phyloP scores from a whole-genome alignment of 2,113 vertebrate genomes.

The Ivindomyrus marchei region DNA sequence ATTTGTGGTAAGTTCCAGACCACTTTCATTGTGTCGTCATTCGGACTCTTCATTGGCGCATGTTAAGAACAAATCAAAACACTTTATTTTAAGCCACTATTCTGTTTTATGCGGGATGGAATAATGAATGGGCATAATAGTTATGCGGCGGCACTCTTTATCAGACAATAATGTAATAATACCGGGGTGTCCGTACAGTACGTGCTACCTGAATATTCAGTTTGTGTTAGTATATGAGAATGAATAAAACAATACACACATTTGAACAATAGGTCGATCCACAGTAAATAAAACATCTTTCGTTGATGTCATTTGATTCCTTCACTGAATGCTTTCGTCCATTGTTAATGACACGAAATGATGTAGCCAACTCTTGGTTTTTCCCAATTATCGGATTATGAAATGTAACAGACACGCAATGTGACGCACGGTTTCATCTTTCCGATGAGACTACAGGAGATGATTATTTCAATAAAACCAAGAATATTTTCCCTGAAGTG shows the following conservation, averaged over 20 bases:
- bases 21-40: not conserved
- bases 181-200: not conserved
- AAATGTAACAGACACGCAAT: not conserved
- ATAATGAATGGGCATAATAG: not conserved
- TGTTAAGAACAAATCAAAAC: not conserved
- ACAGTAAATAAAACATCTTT: not conserved
- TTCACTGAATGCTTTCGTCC: not conserved
- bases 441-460: not conserved
- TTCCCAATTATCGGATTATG: not conserved
- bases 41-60: not conserved
- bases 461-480: not conserved
- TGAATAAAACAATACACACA: not conserved
- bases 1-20: conserved; percentile 81
- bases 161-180: not conserved
- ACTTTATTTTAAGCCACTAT: not conserved
- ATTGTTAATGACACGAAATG: not conserved
- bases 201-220: not conserved
- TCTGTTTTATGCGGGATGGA: not conserved
- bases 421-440: not conserved
- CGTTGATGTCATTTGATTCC: not conserved
- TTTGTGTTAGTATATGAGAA: not conserved
- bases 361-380: not conserved
- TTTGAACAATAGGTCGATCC: not conserved
- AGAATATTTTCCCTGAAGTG: not conserved
- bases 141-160: not conserved